Base-by-base conservation (phyloP, 2,113 vertebrate genomes). In the Embiotoca jacksoni region DNA sequence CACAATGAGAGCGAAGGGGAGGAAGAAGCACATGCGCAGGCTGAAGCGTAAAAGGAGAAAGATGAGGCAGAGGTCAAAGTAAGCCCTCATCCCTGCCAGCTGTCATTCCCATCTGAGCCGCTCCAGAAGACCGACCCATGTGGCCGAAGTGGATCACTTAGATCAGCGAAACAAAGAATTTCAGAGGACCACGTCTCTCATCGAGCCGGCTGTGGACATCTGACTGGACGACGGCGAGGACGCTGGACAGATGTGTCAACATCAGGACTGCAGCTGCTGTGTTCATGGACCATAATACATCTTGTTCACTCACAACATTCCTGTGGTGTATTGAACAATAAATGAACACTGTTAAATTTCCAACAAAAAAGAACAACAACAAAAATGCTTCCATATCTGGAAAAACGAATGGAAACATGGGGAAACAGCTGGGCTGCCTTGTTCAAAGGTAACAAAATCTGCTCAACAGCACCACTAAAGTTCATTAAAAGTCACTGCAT, bases 41-140 rank as follows among this genome's bases (percentile, higher is more conserved):
- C 96, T 98, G 96, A 98, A 98, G 96, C 97, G 96, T 90, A 98
- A 98, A 93, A 97, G 97, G 90, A 90, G 97, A 91, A 98, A 97
- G 97, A 98, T 98, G 97, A 96, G 97, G 94, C 97, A 98, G 92
- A 97, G 97, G 96, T 97, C 97, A 53, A 98, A 98, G 94, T 98
- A 96, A 94, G 83, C 84, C 70, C 81, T 87, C 84, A 79, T 81
- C 84, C 69, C 32, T 23, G 3, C 44, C 72, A 75, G 91, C 86
- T 91, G 87, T 74, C 47, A 57, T 76, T 78, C 81, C 79, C 1
- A 14, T 89, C 61, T 0, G 63, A 62, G 58, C 78, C 49, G 57
- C 37, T 77, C 37, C 70, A 50, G 71, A 47, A 37, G 75, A 81
- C 69, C 39, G 78, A 63, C 16, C 0, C 46, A 0, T 23, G 23